Evolutionary conservation across 2,888 invertebrate genomes (phyloP).

Genomic region (Sphinx pinastri): DNA sequence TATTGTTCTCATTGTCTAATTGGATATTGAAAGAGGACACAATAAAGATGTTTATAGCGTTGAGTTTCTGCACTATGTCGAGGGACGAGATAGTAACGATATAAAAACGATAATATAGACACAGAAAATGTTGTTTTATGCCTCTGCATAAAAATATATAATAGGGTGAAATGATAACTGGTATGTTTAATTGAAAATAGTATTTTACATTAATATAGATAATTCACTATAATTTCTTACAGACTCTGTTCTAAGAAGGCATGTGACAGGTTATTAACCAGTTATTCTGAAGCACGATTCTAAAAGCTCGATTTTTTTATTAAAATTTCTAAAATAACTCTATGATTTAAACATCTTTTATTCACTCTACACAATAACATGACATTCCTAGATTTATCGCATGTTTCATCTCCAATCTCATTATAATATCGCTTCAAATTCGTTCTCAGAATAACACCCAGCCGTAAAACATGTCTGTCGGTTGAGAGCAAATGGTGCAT

Average conservation of each 20-base stretch:
- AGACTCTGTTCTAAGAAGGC: too few relatives aligned
- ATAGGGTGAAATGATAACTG: background rate
- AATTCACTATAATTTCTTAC: too few relatives aligned
- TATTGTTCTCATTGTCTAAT: conserved; percentile 38
- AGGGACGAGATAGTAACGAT: conserved; percentile 29
- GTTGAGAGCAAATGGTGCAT: conserved; percentile 42
- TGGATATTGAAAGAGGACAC: conserved; percentile 44
- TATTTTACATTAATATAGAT: too few relatives aligned
- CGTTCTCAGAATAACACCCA: conserved; percentile 33
- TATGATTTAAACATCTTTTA: too few relatives aligned
- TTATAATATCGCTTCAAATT: conserved; percentile 29
- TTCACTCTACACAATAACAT: background rate
- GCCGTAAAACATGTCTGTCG: conserved; percentile 41
- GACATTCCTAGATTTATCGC: background rate
- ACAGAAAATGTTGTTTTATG: background rate
- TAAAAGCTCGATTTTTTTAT: too few relatives aligned
- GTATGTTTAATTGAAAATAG: background rate
- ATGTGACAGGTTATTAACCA: too few relatives aligned
- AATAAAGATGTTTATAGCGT: conserved; percentile 36
- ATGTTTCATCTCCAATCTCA: background rate
- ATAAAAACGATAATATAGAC: background rate
- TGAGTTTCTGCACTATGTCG: conserved; percentile 11
- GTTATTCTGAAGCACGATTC: too few relatives aligned
- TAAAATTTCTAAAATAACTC: too few relatives aligned
- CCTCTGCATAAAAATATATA: too few relatives aligned